Conservation (phyloP, 2,888 invertebrate species). For the Lepidochitona cinerea region DNA sequence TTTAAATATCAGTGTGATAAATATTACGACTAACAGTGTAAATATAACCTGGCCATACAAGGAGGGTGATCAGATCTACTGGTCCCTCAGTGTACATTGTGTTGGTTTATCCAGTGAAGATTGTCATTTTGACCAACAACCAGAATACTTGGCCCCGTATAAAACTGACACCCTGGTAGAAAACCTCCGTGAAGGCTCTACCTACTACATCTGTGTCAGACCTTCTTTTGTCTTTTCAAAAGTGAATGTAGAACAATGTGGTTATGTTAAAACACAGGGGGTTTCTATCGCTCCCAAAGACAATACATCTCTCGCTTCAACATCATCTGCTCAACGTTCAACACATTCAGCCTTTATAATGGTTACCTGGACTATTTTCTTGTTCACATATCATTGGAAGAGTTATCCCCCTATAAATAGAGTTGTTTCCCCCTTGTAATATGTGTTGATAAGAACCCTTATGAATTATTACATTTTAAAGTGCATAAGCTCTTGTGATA, state of each 20-base stretch:
- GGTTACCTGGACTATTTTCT: background rate
- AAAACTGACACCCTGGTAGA: conserved; percentile 22
- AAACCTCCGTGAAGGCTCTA: conserved; percentile 30
- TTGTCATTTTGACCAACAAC: conserved; percentile 33
- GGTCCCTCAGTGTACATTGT: conserved; percentile 39
- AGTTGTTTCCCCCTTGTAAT: too few relatives aligned
- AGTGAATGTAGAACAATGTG: background rate
- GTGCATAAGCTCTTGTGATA: too few relatives aligned
- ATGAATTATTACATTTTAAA: too few relatives aligned
- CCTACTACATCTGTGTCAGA: conserved; percentile 44
- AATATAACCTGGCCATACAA: conserved; percentile 42
- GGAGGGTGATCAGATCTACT: conserved; percentile 40
- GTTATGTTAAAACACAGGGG: background rate
- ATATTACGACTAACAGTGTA: conserved; percentile 24
- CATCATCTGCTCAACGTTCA: background rate
- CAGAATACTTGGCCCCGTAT: conserved; percentile 37
- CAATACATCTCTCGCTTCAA: background rate
- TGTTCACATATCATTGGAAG: background rate
- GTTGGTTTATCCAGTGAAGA: background rate
- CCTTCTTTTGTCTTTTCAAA: conserved; percentile 34
- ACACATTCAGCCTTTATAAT: background rate
- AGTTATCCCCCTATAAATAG: background rate
- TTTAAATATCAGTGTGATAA: conserved; percentile 35
- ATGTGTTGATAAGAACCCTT: too few relatives aligned
- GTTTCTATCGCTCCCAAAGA: background rate